A percentile compares a stretch with the other conserved stretches of the same genome.
phyloP scores from a whole-genome alignment of 2,888 invertebrate genomes.

The Protonemura montana region DNA sequence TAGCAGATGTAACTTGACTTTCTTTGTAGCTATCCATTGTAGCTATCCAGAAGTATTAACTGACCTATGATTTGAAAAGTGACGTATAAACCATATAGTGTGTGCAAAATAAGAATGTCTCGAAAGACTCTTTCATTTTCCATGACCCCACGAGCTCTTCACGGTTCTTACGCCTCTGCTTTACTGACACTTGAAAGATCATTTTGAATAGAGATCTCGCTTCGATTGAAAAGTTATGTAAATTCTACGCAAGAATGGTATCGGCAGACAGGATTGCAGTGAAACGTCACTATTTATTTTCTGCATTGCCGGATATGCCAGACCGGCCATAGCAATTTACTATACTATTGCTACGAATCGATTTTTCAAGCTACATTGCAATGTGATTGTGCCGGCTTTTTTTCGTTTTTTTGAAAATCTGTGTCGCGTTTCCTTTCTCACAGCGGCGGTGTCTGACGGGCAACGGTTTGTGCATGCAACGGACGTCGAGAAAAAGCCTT shows the following conservation, averaged over 20 bases:
- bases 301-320: neutral
- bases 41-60: too few species aligned
- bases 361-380: slow-evolving; percentile 5
- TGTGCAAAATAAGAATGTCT: too few species aligned
- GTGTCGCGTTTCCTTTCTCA: slow-evolving; percentile 4
- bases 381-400: neutral
- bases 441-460: neutral
- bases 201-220: too few species aligned
- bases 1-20: too few species aligned
- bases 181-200: too few species aligned
- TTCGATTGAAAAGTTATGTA: neutral
- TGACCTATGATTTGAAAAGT: too few species aligned
- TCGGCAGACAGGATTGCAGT: neutral
- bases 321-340: neutral
- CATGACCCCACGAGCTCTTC: too few species aligned
- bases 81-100: too few species aligned
- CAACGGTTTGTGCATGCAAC: neutral
- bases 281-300: neutral
- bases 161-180: too few species aligned
- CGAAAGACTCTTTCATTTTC: too few species aligned
- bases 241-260: neutral
- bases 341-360: neutral
- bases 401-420: slow-evolving; percentile 3
- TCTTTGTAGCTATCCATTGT: too few species aligned
- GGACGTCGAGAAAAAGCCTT: neutral